A percentile compares a stretch with the other conserved stretches of the same genome.
These are phyloP conservation scores for Nezara viridula DNA, from an alignment of 2,888 invertebrate species.

Conservation along the genomic window DNA sequence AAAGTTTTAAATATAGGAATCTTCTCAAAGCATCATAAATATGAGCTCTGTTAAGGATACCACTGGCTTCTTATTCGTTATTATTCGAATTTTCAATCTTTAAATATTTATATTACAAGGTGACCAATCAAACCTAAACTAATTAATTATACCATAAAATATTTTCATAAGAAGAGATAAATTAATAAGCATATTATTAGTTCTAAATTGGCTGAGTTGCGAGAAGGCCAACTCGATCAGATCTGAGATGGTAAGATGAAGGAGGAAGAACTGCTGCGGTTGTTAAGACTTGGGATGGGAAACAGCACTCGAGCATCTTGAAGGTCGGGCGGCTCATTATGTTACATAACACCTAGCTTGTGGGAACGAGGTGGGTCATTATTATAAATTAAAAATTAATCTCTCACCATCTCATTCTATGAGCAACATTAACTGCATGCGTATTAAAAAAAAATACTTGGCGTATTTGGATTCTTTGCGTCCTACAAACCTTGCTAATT, in stretches of 20 bases:
- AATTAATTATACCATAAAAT: background rate
- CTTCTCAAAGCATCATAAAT: too few relatives aligned
- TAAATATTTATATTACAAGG: too few relatives aligned
- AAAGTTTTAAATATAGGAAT: too few relatives aligned
- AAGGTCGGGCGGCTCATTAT: background rate
- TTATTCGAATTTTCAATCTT: too few relatives aligned
- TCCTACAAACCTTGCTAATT: background rate
- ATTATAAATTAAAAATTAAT: slow-evolving; percentile 38
- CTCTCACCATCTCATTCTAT: background rate
- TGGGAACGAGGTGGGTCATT: background rate
- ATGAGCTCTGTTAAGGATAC: too few relatives aligned
- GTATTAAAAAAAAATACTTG: background rate
- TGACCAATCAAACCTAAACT: background rate
- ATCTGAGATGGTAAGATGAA: background rate
- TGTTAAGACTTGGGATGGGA: background rate
- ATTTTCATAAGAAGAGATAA: background rate
- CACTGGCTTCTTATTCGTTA: too few relatives aligned
- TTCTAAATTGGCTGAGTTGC: background rate
- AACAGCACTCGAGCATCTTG: background rate
- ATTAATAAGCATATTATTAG: background rate
- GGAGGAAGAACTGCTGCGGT: background rate
- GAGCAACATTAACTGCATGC: background rate
- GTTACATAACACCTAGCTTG: slow-evolving; percentile 11
- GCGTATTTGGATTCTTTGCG: background rate
- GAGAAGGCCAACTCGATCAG: background rate